A percentile compares a stretch with the other conserved stretches of the same genome.
Evolutionary conservation across 2,888 invertebrate species (phyloP).

Genomic region (Physocephala rufipes): DNA sequence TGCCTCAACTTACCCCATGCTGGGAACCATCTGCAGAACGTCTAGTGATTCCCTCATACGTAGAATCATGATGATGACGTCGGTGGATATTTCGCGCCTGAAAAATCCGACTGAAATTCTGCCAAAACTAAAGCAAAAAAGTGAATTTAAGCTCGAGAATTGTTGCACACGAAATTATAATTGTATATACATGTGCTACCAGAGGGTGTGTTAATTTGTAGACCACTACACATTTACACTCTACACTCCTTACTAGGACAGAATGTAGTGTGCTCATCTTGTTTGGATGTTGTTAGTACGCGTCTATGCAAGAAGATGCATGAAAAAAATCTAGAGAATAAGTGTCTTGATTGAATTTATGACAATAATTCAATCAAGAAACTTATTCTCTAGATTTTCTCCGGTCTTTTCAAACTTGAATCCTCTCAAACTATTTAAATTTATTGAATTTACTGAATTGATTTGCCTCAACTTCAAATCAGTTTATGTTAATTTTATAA

Average conservation of each 20-base stretch:
- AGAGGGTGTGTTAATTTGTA: too few relatives aligned
- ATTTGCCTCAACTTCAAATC: not conserved
- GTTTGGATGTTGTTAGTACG: not conserved
- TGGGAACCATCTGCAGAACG: conserved; percentile 37
- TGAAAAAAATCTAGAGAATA: not conserved
- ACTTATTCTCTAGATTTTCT: not conserved
- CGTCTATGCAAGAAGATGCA: not conserved
- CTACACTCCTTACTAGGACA: not conserved
- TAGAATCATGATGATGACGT: not conserved
- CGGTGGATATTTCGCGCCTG: not conserved
- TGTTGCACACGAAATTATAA: too few relatives aligned
- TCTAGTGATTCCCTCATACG: not conserved
- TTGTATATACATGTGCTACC: too few relatives aligned
- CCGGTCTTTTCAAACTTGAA: not conserved
- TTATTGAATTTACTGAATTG: not conserved
- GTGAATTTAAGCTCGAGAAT: not conserved
- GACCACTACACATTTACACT: not conserved
- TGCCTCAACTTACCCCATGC: conserved; percentile 53
- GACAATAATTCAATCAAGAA: not conserved
- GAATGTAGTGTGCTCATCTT: not conserved
- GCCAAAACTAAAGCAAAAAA: too few relatives aligned
- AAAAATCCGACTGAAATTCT: too few relatives aligned
- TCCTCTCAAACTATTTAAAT: not conserved
- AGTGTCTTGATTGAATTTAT: not conserved
- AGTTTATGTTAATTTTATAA: not conserved